Evolutionary conservation across 2,888 invertebrate genomes (phyloP).

Genomic region (Andrena marginata): DNA sequence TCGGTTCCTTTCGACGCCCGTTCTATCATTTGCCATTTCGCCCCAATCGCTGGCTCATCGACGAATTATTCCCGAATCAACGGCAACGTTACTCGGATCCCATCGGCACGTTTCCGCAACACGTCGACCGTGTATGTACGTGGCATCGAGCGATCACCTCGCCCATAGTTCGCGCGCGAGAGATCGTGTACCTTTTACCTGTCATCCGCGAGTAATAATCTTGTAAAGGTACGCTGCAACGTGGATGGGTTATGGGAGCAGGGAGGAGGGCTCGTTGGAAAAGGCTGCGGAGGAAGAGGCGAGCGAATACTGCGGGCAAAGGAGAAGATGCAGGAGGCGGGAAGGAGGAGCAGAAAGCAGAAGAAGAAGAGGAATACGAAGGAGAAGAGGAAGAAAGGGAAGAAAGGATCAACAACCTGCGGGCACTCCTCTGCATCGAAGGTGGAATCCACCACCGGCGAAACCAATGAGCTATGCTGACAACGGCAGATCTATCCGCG

Average conservation of each 20-base stretch:
- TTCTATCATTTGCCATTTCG: not conserved
- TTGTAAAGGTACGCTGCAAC: slow-evolving; percentile 72
- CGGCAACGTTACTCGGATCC: not conserved
- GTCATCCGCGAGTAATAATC: slow-evolving; percentile 79
- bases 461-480: slow-evolving; percentile 71
- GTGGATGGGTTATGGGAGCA: slow-evolving; percentile 68
- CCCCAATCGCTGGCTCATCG: not conserved
- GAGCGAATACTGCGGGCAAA: slow-evolving; percentile 23
- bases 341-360: slow-evolving; percentile 23
- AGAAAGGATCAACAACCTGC: slow-evolving; percentile 81
- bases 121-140: slow-evolving; percentile 3
- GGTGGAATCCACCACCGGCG: slow-evolving; percentile 67
- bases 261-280: slow-evolving; percentile 39
- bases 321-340: slow-evolving; percentile 26
- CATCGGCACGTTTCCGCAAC: slow-evolving; percentile 37
- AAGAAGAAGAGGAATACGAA: slow-evolving; percentile 49
- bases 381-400: slow-evolving; percentile 67
- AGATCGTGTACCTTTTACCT: slow-evolving; percentile 71
- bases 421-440: slow-evolving; percentile 74
- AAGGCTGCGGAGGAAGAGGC: slow-evolving; percentile 13
- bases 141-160: slow-evolving; percentile 50
- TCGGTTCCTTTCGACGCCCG: not conserved
- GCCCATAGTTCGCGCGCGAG: slow-evolving; percentile 48
- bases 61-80: not conserved
- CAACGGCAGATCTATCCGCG: slow-evolving; percentile 73